Conservation (phyloP, 2,797 vertebrate species). For the Amphiprion clarkii region DNA sequence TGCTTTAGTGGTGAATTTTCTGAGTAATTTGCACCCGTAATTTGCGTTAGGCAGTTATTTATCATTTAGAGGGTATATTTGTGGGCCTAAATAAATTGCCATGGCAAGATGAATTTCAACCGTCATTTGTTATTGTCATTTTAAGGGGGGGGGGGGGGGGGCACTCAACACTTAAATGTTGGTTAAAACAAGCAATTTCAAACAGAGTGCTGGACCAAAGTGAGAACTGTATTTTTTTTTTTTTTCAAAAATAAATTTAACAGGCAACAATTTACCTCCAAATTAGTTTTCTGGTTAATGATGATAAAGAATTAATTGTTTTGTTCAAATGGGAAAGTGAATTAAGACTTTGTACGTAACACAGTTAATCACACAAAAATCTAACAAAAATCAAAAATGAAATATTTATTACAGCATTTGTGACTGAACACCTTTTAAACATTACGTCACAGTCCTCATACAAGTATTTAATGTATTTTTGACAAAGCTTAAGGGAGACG, state of each 20-base stretch:
- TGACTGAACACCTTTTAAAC: constrained; percentile 99
- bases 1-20: constrained; percentile 29
- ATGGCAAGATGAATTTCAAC: constrained; percentile 40
- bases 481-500: constrained; percentile 99
- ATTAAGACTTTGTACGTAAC: constrained; percentile 62
- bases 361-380: constrained; percentile 91
- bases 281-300: constrained; percentile 8
- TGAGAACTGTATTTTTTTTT: constrained; percentile 5
- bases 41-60: constrained; percentile 60
- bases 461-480: constrained; percentile 99
- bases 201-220: constrained; percentile 35
- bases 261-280: constrained; percentile 19
- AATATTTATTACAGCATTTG: constrained; percentile 99
- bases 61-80: constrained; percentile 45
- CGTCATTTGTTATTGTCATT: constrained; percentile 62
- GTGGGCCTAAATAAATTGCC: constrained; percentile 56
- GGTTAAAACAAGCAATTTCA: constrained; percentile 31
- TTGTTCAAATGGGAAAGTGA: constrained; percentile 24
- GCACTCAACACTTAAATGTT: constrained; percentile 26
- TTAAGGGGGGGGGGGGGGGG: constrained; percentile 24
- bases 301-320: constrained; percentile 19
- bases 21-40: constrained; percentile 44
- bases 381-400: constrained; percentile 99
- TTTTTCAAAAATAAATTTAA: constrained; percentile 41
- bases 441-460: constrained; percentile 99